Evolutionary conservation across 2,113 vertebrate genomes (phyloP), one percentile per base, ranked within the genome.

Genomic region (Chaetops frenatus): DNA sequence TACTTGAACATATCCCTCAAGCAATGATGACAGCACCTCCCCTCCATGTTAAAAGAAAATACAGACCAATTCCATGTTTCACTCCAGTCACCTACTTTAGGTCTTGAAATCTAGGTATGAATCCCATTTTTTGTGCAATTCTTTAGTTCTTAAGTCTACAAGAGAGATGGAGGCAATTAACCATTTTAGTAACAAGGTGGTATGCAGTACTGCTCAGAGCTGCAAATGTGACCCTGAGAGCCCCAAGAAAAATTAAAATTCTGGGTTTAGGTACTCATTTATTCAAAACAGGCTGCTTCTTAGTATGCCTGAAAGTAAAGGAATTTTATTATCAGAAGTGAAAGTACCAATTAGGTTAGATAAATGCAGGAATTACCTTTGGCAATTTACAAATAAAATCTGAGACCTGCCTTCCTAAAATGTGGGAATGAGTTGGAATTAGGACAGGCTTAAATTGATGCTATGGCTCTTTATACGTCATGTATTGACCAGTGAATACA

Each of bases 391-490:
- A 83, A 71, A 25, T 27, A 15, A 69, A 65, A 64, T 36, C 35
- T 17, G 35, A 86, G 25, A 31, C 3, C 11, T 3, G 0, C 6
- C 20, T 50, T 50, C 16, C 31, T 50, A 45, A 45, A 56, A 86
- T 13, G 9, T 58, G 47, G 12, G 50, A 50, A 58, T 12, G 7
- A 77, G 14, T 31, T 22, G 10, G 38, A 58, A 62, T 42, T 38
- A 33, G 3, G 21, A 73, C 22, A 77, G 23, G 25, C 10, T 81
- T 70, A 44, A 62, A 85, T 35, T 79, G 23, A 50, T 36, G 2
- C 17, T 44, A 2, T 27, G 29, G 22, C 10, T 86, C 35, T 27
- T 28, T 58, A 58, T 1, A 3, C 6, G 12, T 6, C 1, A 0
- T 12, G 3, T 12, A 31, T 47, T 40, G 15, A 73, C 47, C 48